Base-by-base conservation (phyloP, 2,797 vertebrate genomes). In the Oreochromis grahami region DNA sequence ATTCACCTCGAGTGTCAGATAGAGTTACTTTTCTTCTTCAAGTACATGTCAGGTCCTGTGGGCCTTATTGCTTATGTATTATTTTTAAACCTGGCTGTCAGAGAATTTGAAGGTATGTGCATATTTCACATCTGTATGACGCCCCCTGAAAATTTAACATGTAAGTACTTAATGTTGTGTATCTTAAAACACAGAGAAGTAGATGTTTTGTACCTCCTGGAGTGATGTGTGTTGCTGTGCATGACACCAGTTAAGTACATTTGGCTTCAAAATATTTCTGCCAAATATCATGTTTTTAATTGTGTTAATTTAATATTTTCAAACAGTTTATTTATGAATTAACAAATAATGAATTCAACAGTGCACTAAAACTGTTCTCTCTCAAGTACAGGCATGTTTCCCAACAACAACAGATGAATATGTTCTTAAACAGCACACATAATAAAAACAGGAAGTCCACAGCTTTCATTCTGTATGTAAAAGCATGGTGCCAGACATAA, bases 71-170 rank as follows among this genome's bases (percentile, higher is more conserved):
- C 9, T n/a, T 38, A 13, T 8, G 60, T n/a, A 0, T 63, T 63
- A 36, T 63, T 63, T 63, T 63, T 63, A 63, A 1, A 38, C 60
- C 19, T 63, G 6, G 19, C 34, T 63, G 1, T 38, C 24, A 24
- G 0, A 26, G 12, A 55, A 13, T 55, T 55, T 55, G 52, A 55
- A 55, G 1, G 11, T 24, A 8, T 55, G 24, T 8, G 0, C 12
- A 1, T 26, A 55, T 26, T 26, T 8, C 0, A 0, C 53, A 55
- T 55, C 53, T 55, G 1, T 26, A 14, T 14, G 4, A 55, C 0
- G 0, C 0, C 7, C 52, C 7, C 53, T 55, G 24, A 56, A 56
- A 0, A 56, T 29, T 15, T 29, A 56, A 15, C 0, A 8, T 29
- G 24, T 56, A 29, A 56, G 0, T 56, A 56, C 7, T 56, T 56